Percentiles rank a stretch among this genome's conserved stretches.
phyloP scores from a whole-genome alignment of 2,797 vertebrate genomes.

The Potorous gilbertii region DNA sequence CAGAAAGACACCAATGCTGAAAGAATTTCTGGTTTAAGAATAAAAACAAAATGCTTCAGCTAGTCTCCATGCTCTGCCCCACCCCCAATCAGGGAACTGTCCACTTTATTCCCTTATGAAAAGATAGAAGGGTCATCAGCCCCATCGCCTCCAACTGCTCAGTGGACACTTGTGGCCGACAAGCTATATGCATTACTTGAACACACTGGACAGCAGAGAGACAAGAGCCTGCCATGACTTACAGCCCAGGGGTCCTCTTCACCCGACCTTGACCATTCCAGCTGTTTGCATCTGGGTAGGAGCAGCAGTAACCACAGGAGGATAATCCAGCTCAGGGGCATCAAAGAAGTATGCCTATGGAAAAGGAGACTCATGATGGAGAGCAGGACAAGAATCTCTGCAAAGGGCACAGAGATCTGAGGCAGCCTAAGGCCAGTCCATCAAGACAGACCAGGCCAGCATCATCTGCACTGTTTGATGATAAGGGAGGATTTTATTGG shows the following conservation, averaged over 20 bases:
- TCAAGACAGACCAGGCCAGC: too few relatives aligned
- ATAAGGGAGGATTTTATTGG: not conserved
- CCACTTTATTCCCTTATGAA: not conserved
- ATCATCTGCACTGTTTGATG: not conserved
- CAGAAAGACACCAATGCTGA: not conserved
- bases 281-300: slow-evolving; percentile 75
- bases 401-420: not conserved
- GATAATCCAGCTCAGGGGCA: slow-evolving; percentile 82
- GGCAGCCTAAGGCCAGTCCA: too few relatives aligned
- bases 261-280: slow-evolving; percentile 73
- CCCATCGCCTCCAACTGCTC: not conserved
- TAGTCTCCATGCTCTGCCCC: not conserved
- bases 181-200: not conserved
- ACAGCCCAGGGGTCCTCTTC: slow-evolving; percentile 22
- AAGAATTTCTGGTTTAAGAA: not conserved
- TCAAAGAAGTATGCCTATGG: slow-evolving; percentile 94
- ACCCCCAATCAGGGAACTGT: not conserved
- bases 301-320: slow-evolving; percentile 48
- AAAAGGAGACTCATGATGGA: not conserved
- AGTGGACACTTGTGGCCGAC: not conserved
- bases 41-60: not conserved
- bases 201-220: not conserved
- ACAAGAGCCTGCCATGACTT: slow-evolving; percentile 2
- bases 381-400: too few relatives aligned
- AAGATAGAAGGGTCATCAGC: not conserved